A percentile compares a stretch with the other conserved stretches of the same genome.
phyloP scores from a whole-genome alignment of 2,113 vertebrate genomes.

The Triplophysa rosa region DNA sequence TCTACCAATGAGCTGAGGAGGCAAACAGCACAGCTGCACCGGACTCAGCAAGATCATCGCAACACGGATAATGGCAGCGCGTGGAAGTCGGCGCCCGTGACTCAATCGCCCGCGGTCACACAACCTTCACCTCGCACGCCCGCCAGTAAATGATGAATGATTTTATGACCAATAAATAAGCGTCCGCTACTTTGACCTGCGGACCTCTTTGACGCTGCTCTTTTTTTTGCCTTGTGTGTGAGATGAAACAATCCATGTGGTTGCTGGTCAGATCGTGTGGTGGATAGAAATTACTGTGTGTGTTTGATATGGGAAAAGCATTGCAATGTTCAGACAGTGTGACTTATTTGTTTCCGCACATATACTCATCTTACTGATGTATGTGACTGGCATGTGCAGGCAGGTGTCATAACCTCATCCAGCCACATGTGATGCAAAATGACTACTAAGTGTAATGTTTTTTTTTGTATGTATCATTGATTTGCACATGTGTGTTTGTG shows the following conservation, averaged over 20 bases:
- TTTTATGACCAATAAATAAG: constrained; percentile 56
- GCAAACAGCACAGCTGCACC: constrained; percentile 17
- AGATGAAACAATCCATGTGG: constrained; percentile 36
- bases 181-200: constrained; percentile 52
- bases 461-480: neutral
- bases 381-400: constrained; percentile 64
- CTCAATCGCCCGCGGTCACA: neutral
- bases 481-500: constrained; percentile 6
- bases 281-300: constrained; percentile 24
- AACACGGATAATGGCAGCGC: constrained; percentile 20
- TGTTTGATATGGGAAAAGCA: constrained; percentile 49
- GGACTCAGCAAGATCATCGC: constrained; percentile 16
- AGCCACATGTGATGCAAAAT: neutral
- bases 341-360: constrained; percentile 15
- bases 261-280: neutral
- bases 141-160: constrained; percentile 55
- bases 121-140: constrained; percentile 62
- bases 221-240: neutral
- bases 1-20: constrained; percentile 26
- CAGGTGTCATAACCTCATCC: constrained; percentile 73
- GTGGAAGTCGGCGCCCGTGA: constrained; percentile 1
- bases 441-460: neutral
- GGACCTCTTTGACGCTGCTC: neutral
- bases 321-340: constrained; percentile 35
- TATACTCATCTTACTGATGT: constrained; percentile 28